Evolutionary conservation across 2,113 vertebrate species (phyloP), one percentile per base, ranked within the genome.

Genomic region (Cisticola juncidis): DNA sequence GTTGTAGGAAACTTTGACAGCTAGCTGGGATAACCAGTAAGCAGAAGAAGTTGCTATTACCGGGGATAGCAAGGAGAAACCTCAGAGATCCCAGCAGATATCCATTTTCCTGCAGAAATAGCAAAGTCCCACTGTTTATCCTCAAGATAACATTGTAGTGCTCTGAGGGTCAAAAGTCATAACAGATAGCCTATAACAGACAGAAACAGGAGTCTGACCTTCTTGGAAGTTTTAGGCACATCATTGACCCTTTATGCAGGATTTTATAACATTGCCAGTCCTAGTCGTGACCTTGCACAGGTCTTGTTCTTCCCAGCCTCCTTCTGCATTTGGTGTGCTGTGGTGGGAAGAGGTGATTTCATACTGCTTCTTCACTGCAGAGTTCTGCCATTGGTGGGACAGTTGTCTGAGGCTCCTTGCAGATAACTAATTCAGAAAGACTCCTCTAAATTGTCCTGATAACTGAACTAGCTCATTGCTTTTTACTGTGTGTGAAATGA

Each of bases 401-500:
- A 81, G 48, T 8, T 25, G 73, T 81, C 69, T 79, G 72, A 84
- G 57, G 45, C 53, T 86, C 9, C 2, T 64, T 42, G 53, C 65
- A 79, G 69, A 35, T 53, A 68, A 92, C 53, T 33, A 76, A 89
- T 85, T 91, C 38, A 91, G 83, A 78, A 84, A 76, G 70, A 53
- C 61, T 69, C 77, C n/a, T 84, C 38, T 57, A 77, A 95, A 91
- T 71, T 89, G 72, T 81, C 54, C 78, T 69, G 48, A 69, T 2
- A 48, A 76, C 45, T 66, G 54, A 89, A 89, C 85, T 92, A 79
- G 23, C 36, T 89, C 57, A 35, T 89, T 84, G 38, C 69, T 91
- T 94, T 90, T 94, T 78, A 44, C 60, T 51, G 35, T 31, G 26
- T 1, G 29, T 87, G 73, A 91, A 56, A 85, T 42, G 38, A 86